Base-by-base conservation (phyloP, 64 coral and sea anemone species). In the Porites australiensis region DNA sequence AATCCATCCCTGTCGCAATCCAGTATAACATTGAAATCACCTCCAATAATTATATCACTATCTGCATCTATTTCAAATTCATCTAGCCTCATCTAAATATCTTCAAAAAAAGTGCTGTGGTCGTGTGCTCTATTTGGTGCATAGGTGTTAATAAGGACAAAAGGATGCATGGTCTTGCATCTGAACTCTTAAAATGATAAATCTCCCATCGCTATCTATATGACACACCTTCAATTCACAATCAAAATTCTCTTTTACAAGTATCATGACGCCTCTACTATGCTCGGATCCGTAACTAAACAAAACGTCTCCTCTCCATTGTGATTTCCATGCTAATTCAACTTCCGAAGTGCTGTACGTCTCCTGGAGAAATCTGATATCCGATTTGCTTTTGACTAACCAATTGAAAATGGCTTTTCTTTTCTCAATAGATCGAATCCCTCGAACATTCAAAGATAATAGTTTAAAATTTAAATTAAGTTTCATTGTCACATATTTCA, bases 231-330 rank as follows among this genome's bases (percentile, higher is more conserved):
- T 50, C 7, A 83, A 6, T 22, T 91, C 16, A 58, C 70, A 83
- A 44, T 91, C 78, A 60, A 91, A 70, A 47, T 53, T 44, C 0
- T 59, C 67, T 43, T 79, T 66, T 47, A 91, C 51, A 15, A 91
- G 64, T 14, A 82, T 74, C 49, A 67, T 66, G 5, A 76, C 73
- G 13, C 89, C 89, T 43, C 46, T 82, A 61, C 64, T 82, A 45
- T 83, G 58, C 13, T 50, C 52, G 13, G 23, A 65, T 4, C 88
- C 88, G 21, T 90, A 75, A 47, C 74, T 20, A 70, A 90, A 90
- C 10, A 90, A 61, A 64, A 80, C 16, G 58, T 90, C 69, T 15
- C 88, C 88, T 8, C 50, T 44, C 76, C 88, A 90, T 63, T 80
- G 45, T 13, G 55, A 64, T 45, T 44, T 74, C 88, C 87, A 89